These are phyloP conservation scores for Abscondita cerata DNA, from an alignment of 2,888 invertebrate species.

Conservation along the genomic window DNA sequence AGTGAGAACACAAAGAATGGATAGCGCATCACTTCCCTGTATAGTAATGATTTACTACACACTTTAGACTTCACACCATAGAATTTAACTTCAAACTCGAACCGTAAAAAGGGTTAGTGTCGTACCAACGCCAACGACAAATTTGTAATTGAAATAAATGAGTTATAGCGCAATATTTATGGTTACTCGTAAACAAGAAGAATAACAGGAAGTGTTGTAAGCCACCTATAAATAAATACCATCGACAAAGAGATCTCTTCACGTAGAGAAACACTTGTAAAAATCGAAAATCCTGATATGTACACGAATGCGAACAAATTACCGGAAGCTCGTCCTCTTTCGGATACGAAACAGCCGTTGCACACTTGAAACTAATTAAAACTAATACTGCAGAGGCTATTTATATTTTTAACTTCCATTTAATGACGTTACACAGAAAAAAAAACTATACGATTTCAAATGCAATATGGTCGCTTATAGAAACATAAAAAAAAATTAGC, in stretches of 20 bases:
- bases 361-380: slow-evolving; percentile 27
- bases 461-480: no score
- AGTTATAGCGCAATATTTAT: neutral
- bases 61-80: no score
- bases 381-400: slow-evolving; percentile 1
- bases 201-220: slow-evolving; percentile 21
- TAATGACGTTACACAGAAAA: neutral
- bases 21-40: no score
- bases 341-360: slow-evolving; percentile 26
- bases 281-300: slow-evolving; percentile 14
- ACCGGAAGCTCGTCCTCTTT: slow-evolving; percentile 20
- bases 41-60: no score
- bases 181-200: slow-evolving; percentile 18
- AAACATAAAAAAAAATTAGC: no score
- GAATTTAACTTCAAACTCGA: no score
- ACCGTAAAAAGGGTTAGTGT: no score
- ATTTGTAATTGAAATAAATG: no score
- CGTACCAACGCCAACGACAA: no score
- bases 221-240: slow-evolving; percentile 20
- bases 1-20: no score
- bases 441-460: no score
- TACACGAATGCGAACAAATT: slow-evolving; percentile 8
- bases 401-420: neutral
- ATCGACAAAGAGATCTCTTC: slow-evolving; percentile 13
- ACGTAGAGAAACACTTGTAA: slow-evolving; percentile 11